These are phyloP conservation scores for Falco rusticolus DNA, from an alignment of 2,797 vertebrate genomes.

Conservation along the genomic window DNA sequence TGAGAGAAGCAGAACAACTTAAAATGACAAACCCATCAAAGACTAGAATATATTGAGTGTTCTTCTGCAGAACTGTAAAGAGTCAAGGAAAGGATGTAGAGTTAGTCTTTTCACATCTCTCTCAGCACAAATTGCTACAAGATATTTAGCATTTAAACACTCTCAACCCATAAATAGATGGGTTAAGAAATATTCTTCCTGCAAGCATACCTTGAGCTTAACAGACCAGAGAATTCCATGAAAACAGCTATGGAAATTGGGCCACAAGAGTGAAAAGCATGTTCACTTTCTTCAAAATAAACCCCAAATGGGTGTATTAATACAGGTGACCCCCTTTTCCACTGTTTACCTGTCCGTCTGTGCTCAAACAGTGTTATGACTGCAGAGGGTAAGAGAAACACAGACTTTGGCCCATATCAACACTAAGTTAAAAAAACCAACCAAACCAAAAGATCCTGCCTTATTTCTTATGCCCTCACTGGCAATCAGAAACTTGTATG, in stretches of 20 bases:
- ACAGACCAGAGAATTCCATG: background rate
- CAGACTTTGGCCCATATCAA: background rate
- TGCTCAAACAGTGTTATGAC: background rate
- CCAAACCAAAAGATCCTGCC: background rate
- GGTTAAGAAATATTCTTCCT: background rate
- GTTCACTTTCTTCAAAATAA: background rate
- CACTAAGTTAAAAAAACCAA: background rate
- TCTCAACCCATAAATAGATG: background rate
- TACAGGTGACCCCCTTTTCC: background rate
- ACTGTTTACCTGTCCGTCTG: background rate
- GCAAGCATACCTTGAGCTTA: background rate
- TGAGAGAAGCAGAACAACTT: conserved; percentile 88
- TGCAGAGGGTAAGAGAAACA: background rate
- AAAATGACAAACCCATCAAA: conserved; percentile 93
- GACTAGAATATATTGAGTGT: conserved; percentile 86
- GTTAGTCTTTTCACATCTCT: background rate
- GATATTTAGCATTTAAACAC: background rate
- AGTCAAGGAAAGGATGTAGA: background rate
- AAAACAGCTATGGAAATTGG: background rate
- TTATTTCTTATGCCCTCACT: background rate
- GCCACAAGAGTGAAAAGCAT: background rate
- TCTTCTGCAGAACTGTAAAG: conserved; percentile 87
- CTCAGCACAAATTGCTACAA: background rate
- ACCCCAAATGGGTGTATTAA: background rate
- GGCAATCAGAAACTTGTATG: background rate